Evolutionary conservation across 2,797 vertebrate species (phyloP).

Genomic region (Eospalax fontanierii): DNA sequence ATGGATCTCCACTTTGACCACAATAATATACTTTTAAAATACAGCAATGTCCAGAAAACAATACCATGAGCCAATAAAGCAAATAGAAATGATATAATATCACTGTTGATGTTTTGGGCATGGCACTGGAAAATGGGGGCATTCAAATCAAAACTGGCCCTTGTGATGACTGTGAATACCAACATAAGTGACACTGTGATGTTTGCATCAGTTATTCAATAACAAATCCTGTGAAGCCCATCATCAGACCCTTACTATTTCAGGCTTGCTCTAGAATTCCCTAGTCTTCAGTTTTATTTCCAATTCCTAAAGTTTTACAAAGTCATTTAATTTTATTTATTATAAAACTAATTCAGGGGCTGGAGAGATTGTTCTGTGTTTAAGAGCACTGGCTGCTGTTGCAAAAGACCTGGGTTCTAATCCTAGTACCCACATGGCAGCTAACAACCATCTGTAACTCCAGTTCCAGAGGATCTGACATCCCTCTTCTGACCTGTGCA

Average conservation of each 20-base stretch:
- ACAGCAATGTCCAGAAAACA: conserved; percentile 13
- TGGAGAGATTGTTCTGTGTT: too few relatives aligned
- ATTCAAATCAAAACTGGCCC: conserved; percentile 9
- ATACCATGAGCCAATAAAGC: conserved; percentile 12
- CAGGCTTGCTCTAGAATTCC: background rate
- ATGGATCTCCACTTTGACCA: background rate
- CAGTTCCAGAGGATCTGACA: too few relatives aligned
- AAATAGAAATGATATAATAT: conserved; percentile 11
- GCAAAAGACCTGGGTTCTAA: too few relatives aligned
- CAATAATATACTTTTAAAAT: background rate
- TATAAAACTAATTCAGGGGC: conserved; percentile 11
- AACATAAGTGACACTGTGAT: background rate
- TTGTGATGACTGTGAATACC: background rate
- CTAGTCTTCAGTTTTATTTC: conserved; percentile 27
- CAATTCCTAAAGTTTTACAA: conserved; percentile 41
- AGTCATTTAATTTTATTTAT: conserved; percentile 38
- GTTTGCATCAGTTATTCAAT: conserved; percentile 34
- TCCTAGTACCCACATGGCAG: too few relatives aligned
- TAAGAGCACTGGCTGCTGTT: too few relatives aligned
- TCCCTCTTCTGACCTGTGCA: too few relatives aligned
- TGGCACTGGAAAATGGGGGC: background rate
- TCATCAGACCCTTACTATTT: background rate
- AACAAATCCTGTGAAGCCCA: background rate
- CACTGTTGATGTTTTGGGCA: background rate
- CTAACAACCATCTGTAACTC: too few relatives aligned